phyloP scores from a whole-genome alignment of 2,888 invertebrate species.

The Drosophila infuscata region DNA sequence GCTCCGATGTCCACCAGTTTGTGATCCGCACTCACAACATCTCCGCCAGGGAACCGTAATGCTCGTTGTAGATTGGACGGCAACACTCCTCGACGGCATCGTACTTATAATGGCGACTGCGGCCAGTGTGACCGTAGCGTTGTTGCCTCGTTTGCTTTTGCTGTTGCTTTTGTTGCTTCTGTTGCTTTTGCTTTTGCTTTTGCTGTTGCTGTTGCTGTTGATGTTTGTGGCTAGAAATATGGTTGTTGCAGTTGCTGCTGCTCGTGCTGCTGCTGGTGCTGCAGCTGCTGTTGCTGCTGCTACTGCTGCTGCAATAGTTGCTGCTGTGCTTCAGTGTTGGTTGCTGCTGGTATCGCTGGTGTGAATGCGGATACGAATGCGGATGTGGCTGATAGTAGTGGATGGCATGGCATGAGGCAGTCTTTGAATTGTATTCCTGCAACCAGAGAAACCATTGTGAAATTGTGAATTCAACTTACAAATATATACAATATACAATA shows the following conservation, averaged over 20 bases:
- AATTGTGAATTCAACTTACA: not conserved
- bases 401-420: constrained; percentile 85
- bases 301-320: constrained; percentile 32
- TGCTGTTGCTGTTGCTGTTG: constrained; percentile 31
- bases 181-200: constrained; percentile 24
- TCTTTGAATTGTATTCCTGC: constrained; percentile 85
- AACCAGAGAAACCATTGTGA: constrained; percentile 25
- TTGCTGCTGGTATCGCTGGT: constrained; percentile 39
- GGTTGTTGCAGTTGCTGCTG: constrained; percentile 36
- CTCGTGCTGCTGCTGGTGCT: constrained; percentile 22
- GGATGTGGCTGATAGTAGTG: constrained; percentile 82
- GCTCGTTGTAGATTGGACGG: constrained; percentile 83
- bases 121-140: constrained; percentile 53
- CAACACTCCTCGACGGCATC: constrained; percentile 82
- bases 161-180: constrained; percentile 29
- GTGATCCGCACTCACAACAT: constrained; percentile 65
- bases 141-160: constrained; percentile 35
- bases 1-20: constrained; percentile 25
- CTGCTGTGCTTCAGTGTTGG: constrained; percentile 24
- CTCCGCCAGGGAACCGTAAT: constrained; percentile 77
- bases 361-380: constrained; percentile 37
- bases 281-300: constrained; percentile 30
- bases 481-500: not conserved
- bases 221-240: constrained; percentile 30
- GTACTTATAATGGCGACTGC: constrained; percentile 72